These are phyloP conservation scores for Datnioides undecimradiatus DNA, from an alignment of 2,113 vertebrate genomes.

Conservation along the genomic window DNA sequence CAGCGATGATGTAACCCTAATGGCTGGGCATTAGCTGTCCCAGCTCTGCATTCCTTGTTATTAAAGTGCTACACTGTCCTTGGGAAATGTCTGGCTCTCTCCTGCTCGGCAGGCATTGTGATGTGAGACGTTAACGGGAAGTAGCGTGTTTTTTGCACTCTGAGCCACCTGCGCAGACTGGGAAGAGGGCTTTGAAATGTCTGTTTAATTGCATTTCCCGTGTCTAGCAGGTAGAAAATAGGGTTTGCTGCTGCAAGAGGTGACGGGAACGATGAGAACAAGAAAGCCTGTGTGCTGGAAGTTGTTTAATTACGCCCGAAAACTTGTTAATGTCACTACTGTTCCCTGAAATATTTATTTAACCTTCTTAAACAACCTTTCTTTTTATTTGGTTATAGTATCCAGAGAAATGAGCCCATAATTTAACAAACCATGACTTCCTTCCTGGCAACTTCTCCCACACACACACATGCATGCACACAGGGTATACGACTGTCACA, in stretches of 20 bases:
- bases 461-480: neutral
- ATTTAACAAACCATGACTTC: constrained; percentile 29
- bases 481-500: constrained; percentile 11
- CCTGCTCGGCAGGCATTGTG: constrained; percentile 35
- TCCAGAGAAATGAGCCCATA: constrained; percentile 10
- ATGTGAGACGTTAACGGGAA: constrained; percentile 36
- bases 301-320: constrained; percentile 38
- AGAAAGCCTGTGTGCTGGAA: constrained; percentile 27
- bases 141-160: constrained; percentile 34
- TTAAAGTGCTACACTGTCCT: constrained; percentile 70
- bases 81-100: constrained; percentile 64
- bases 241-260: constrained; percentile 19
- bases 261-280: constrained; percentile 23
- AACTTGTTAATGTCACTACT: neutral
- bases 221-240: constrained; percentile 49
- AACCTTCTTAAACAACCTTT: neutral
- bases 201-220: constrained; percentile 60
- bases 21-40: constrained; percentile 63
- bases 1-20: constrained; percentile 74
- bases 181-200: constrained; percentile 47
- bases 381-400: constrained; percentile 8
- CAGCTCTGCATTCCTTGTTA: constrained; percentile 59
- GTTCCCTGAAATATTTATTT: constrained; percentile 23
- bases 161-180: constrained; percentile 41
- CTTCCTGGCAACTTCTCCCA: neutral